Conservation (phyloP, 2,888 invertebrate species). For the Drosophila seclusa region DNA sequence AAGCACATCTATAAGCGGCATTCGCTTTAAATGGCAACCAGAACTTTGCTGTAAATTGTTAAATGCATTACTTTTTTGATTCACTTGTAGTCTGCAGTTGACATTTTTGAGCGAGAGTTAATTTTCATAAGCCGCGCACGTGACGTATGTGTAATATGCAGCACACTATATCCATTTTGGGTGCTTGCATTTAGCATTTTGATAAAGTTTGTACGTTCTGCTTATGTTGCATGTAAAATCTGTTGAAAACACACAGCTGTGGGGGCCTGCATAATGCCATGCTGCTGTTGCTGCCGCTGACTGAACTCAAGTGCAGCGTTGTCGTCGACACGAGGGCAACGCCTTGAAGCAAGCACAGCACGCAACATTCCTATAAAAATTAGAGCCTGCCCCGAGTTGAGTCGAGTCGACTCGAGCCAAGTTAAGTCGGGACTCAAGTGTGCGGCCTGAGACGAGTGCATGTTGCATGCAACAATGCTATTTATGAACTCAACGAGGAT, state of each 20-base stretch:
- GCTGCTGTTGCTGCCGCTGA: slow-evolving; percentile 31
- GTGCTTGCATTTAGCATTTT: slow-evolving; percentile 49
- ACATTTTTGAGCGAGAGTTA: slow-evolving; percentile 36
- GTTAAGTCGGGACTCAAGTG: slow-evolving; percentile 38
- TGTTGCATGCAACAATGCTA: slow-evolving; percentile 81
- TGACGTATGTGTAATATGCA: slow-evolving; percentile 58
- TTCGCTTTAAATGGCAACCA: not conserved
- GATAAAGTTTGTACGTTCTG: slow-evolving; percentile 54
- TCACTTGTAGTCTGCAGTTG: slow-evolving; percentile 34
- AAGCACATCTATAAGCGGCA: not conserved
- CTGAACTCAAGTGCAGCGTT: slow-evolving; percentile 40
- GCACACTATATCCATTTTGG: slow-evolving; percentile 13
- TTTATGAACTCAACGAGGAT: slow-evolving; percentile 74
- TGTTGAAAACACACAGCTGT: slow-evolving; percentile 30
- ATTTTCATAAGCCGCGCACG: slow-evolving; percentile 45
- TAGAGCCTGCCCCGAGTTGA: slow-evolving; percentile 60
- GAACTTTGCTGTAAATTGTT: slow-evolving; percentile 20
- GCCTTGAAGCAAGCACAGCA: slow-evolving; percentile 73
- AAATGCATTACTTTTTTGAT: slow-evolving; percentile 14
- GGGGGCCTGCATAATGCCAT: slow-evolving; percentile 37
- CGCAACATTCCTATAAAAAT: slow-evolving; percentile 80
- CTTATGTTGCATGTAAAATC: slow-evolving; percentile 46
- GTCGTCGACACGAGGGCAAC: slow-evolving; percentile 64
- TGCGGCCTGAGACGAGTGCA: slow-evolving; percentile 48
- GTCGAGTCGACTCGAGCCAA: slow-evolving; percentile 32